These are phyloP conservation scores for Mionectes macconnelli DNA, from an alignment of 2,113 vertebrate genomes.

Conservation along the genomic window DNA sequence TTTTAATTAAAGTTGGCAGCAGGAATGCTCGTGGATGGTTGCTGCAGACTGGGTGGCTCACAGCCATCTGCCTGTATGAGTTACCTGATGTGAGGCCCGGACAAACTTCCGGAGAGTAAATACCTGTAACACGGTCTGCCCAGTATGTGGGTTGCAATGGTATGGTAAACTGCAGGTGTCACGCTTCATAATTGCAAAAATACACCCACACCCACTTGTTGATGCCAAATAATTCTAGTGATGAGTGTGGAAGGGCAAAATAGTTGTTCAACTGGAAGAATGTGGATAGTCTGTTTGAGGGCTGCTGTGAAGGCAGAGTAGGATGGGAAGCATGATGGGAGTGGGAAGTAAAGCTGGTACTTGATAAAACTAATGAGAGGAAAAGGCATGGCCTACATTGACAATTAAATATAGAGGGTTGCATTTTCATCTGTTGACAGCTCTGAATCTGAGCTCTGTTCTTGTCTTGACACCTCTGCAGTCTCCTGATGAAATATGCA, in stretches of 20 bases:
- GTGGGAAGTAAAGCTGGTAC: not conserved
- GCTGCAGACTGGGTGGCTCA: not conserved
- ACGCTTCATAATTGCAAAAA: not conserved
- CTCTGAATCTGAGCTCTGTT: not conserved
- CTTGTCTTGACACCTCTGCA: not conserved
- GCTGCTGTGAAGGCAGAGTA: not conserved
- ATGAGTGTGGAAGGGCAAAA: not conserved
- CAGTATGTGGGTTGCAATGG: not conserved
- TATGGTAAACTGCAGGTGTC: not conserved
- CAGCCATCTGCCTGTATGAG: not conserved
- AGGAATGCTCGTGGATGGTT: not conserved
- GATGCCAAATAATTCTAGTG: not conserved
- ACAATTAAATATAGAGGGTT: not conserved
- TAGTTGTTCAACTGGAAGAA: not conserved
- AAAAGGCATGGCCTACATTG: not conserved
- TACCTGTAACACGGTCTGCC: not conserved
- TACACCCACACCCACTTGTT: constrained; percentile 1
- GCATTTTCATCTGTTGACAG: not conserved
- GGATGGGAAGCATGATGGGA: not conserved
- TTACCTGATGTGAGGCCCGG: not conserved
- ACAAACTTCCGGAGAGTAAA: not conserved
- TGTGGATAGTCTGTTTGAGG: not conserved
- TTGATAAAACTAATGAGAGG: not conserved
- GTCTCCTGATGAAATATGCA: not conserved
- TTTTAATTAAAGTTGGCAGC: not conserved